These are phyloP conservation scores for Lampris megalopsis DNA, from an alignment of 2,113 vertebrate species.

Conservation along the genomic window DNA sequence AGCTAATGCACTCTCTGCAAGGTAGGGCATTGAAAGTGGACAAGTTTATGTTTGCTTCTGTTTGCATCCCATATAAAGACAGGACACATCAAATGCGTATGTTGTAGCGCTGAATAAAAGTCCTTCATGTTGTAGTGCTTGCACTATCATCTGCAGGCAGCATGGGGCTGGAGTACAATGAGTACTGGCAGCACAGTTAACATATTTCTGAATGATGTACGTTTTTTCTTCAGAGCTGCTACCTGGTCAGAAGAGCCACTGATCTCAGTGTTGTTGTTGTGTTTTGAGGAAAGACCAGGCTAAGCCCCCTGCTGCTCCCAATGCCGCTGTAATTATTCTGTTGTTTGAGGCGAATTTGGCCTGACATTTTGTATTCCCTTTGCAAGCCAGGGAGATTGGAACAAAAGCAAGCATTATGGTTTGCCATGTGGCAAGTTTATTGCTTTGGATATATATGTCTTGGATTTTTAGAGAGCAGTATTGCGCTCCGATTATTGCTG, in stretches of 20 bases:
- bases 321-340: conserved; percentile 69
- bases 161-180: neutral
- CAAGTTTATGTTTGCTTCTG: conserved; percentile 7
- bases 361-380: conserved; percentile 76
- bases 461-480: conserved; percentile 31
- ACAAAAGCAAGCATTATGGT: conserved; percentile 70
- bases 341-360: conserved; percentile 73
- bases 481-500: conserved; percentile 28
- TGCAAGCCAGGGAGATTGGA: conserved; percentile 65
- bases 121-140: neutral
- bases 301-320: conserved; percentile 52
- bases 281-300: conserved; percentile 37
- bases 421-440: conserved; percentile 54
- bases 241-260: conserved; percentile 49
- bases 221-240: conserved; percentile 25
- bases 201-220: conserved; percentile 31
- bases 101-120: neutral
- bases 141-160: neutral
- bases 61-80: neutral
- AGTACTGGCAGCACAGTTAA: conserved; percentile 33
- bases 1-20: conserved; percentile 19
- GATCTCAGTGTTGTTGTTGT: conserved; percentile 67
- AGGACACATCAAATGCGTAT: too few species aligned
- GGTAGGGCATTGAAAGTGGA: conserved; percentile 19
- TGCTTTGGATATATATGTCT: conserved; percentile 61